Base-by-base conservation (phyloP, 2,113 vertebrate genomes). In the Macrotus californicus region DNA sequence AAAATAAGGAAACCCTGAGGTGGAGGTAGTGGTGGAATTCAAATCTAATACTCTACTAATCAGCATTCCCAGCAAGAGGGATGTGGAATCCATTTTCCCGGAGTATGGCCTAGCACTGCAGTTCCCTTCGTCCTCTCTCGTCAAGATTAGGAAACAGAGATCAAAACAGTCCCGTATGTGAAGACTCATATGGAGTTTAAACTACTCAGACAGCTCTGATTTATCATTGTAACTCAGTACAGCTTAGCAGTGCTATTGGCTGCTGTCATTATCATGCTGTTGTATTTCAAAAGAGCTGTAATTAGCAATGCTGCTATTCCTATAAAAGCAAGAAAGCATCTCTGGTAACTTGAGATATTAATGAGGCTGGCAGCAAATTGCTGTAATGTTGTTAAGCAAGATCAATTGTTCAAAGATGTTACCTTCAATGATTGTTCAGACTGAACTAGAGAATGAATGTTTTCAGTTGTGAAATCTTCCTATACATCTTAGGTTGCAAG, bases 211-310 rank as follows among this genome's bases (percentile, higher is more conserved):
- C 76, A 96, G 59, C 75, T 93, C 92, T 96, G 91, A 91, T 97
- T 98, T 97, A 91, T 94, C 96, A 96, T 95, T 91, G 83, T 95
- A 97, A 97, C 92, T 66, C 66, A 41, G 80, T 96, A 77, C 46
- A 34, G 48, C 66, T 95, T 94, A 97, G 95, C 80, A 67, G 36
- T 46, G 66, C 77, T 97, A 77, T 93, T 97, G 97, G 87, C 91
- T 96, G 87, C 91, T 97, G 89, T 95, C 95, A 96, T 96, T 98
- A 96, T 70, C 22, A 89, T 34, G 24, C 80, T 88, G 46, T 86
- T 75, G 29, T 87, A 82, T 70, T 95, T 97, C 89, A 80, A 93
- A 96, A 93, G 67, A 94, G 61, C 81, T 83, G 85, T 77, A 72
- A 87, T 80, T 89, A 82, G 43, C 22, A 66, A 73, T 31, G 61